Percentiles rank a stretch among this genome's conserved stretches.
Conservation (phyloP, 2,797 vertebrate species). For the Sebastes umbrosus region DNA sequence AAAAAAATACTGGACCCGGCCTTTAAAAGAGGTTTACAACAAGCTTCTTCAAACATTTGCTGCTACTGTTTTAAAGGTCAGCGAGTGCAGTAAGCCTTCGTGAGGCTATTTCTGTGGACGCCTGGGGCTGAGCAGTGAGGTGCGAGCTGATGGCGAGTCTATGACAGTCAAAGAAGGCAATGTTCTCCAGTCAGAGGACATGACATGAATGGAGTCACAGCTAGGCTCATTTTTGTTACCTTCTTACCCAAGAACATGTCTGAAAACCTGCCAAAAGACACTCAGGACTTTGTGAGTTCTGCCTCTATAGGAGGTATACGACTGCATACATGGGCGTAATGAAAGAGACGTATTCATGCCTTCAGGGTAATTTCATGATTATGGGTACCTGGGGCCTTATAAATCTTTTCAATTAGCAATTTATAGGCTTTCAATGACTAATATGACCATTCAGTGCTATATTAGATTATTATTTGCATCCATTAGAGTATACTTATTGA, state of each 20-base stretch:
- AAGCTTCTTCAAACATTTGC: background rate
- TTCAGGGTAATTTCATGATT: conserved; percentile 50
- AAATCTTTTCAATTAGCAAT: conserved; percentile 50
- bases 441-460: conserved; percentile 12
- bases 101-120: conserved; percentile 23
- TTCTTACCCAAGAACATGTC: conserved; percentile 46
- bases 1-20: background rate
- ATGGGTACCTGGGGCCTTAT: conserved; percentile 47
- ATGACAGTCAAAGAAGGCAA: conserved; percentile 51
- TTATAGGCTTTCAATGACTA: conserved; percentile 36
- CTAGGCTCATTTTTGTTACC: conserved; percentile 27
- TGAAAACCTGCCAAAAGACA: conserved; percentile 61
- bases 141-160: conserved; percentile 28
- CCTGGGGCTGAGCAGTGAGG: conserved; percentile 24
- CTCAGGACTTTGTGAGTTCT: conserved; percentile 51
- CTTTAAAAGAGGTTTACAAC: background rate
- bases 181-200: conserved; percentile 50
- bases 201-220: conserved; percentile 32
- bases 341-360: conserved; percentile 72
- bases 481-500: conserved; percentile 9
- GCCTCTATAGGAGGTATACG: conserved; percentile 43
- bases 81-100: conserved; percentile 16
- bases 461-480: conserved; percentile 25
- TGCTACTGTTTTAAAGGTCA: conserved; percentile 43
- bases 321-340: conserved; percentile 46